Percentiles rank a stretch among this genome's conserved stretches.
Evolutionary conservation across 2,888 invertebrate species (phyloP).

Genomic region (Lobophora halterata): DNA sequence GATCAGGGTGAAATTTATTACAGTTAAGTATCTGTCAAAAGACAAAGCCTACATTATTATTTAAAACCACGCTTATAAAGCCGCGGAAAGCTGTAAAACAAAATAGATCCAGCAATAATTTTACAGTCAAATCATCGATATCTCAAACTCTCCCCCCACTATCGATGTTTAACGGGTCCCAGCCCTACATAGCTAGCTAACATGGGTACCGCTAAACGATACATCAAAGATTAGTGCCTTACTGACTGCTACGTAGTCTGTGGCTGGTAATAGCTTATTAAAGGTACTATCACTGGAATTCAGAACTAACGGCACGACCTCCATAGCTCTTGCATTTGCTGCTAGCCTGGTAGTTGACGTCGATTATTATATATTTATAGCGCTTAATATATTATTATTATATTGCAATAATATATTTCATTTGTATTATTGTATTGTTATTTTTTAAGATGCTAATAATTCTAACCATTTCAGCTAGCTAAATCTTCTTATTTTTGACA

Average conservation of each 20-base stretch:
- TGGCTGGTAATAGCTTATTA: constrained; percentile 54
- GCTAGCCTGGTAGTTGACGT: constrained; percentile 38
- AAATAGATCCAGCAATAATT: constrained; percentile 7
- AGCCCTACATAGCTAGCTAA: constrained; percentile 67
- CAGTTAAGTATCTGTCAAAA: no score
- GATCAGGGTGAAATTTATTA: no score
- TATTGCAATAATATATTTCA: no score
- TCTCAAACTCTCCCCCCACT: constrained; percentile 42
- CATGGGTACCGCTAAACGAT: constrained; percentile 76
- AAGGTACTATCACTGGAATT: constrained; percentile 57
- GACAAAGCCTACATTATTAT: no score
- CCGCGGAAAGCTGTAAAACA: no score
- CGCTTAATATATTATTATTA: no score
- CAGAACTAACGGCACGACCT: constrained; percentile 56
- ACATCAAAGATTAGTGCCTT: constrained; percentile 69
- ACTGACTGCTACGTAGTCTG: constrained; percentile 59
- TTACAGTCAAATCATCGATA: constrained; percentile 31
- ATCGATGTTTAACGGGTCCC: constrained; percentile 63
- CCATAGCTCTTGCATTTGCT: constrained; percentile 42
- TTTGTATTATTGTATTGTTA: no score
- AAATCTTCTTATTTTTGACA: no score
- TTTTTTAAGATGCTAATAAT: no score
- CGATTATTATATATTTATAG: constrained; percentile 27
- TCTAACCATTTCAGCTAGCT: no score
- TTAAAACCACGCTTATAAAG: no score